phyloP scores from a whole-genome alignment of 2,797 vertebrate genomes.

The Hapalemur alaotrensis region DNA sequence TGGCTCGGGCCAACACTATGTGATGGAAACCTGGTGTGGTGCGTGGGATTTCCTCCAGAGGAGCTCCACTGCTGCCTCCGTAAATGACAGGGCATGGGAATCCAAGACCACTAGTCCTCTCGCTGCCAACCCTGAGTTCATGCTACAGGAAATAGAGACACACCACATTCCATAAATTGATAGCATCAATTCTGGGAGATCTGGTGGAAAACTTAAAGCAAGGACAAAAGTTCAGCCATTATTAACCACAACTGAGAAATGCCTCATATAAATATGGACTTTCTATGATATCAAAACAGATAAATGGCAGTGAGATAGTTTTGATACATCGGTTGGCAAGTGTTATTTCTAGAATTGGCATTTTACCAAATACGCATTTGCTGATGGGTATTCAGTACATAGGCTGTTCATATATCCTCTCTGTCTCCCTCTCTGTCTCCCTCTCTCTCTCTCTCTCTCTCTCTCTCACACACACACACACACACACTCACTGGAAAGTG shows the following conservation, averaged over 20 bases:
- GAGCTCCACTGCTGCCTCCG: not conserved
- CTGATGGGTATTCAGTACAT: not conserved
- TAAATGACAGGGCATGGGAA: conserved; percentile 33
- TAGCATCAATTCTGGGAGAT: conserved; percentile 26
- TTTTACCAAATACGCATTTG: conserved; percentile 37
- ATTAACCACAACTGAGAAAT: conserved; percentile 45
- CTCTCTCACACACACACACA: not conserved
- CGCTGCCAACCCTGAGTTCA: conserved; percentile 20
- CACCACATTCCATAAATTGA: conserved; percentile 18
- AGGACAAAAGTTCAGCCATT: conserved; percentile 43
- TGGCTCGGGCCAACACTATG: not conserved
- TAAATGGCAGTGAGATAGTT: not conserved
- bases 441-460: not conserved
- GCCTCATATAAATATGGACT: not conserved
- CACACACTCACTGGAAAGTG: not conserved
- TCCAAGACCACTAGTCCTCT: not conserved
- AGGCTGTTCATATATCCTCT: not conserved
- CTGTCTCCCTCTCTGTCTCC: not conserved
- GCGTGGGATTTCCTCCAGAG: not conserved
- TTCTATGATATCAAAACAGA: conserved; percentile 50
- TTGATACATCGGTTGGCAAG: conserved; percentile 18
- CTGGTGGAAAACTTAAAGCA: not conserved
- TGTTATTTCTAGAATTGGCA: conserved; percentile 30
- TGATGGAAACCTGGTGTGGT: not conserved
- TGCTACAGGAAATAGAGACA: not conserved